Conservation (phyloP, 2,113 vertebrate species). For the Crotophaga sulcirostris region DNA sequence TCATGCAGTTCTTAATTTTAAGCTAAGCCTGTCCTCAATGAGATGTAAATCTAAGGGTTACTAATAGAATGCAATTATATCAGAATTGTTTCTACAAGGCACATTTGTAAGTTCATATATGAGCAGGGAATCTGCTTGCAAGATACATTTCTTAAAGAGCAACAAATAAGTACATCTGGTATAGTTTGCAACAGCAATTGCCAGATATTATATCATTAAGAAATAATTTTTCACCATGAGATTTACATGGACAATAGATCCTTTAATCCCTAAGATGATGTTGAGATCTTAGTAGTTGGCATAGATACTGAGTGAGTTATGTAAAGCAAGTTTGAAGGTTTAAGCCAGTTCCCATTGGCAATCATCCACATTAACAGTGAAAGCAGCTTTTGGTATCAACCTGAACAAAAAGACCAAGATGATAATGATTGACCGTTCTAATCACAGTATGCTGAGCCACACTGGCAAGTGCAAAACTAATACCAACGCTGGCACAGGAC, state of each 20-base stretch:
- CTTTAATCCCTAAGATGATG: background rate
- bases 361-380: background rate
- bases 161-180: background rate
- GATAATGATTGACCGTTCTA: rapidly evolving
- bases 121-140: background rate
- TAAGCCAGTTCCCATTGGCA: background rate
- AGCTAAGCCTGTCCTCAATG: background rate
- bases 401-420: background rate
- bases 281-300: background rate
- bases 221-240: background rate
- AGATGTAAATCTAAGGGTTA: background rate
- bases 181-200: background rate
- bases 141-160: background rate
- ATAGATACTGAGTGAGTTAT: background rate
- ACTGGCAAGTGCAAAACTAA: background rate
- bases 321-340: background rate
- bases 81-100: conserved; percentile 12
- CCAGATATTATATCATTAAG: background rate
- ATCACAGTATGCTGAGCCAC: background rate
- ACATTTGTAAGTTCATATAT: background rate
- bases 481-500: background rate
- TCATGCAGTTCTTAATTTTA: background rate
- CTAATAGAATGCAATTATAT: conserved; percentile 9
- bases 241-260: conserved; percentile 5
- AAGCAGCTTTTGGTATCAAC: background rate